These are phyloP conservation scores for Anseranas semipalmata DNA, from an alignment of 2,113 vertebrate species.

Conservation along the genomic window DNA sequence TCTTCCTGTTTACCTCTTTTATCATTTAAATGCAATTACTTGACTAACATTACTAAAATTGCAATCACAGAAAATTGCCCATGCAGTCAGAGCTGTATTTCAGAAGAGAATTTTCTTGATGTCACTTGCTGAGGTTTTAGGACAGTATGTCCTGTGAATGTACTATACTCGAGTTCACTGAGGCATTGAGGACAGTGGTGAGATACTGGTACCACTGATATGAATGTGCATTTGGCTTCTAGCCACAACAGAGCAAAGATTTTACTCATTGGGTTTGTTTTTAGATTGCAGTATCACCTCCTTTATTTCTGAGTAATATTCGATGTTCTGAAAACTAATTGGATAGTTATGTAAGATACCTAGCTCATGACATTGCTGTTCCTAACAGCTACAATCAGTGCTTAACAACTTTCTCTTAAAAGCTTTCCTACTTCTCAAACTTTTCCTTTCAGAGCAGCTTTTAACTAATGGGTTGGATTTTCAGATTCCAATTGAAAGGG, in stretches of 20 bases:
- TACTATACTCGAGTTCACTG: background rate
- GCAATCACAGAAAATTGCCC: background rate
- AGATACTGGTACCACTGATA: background rate
- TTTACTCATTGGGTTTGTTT: background rate
- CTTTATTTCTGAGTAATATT: constrained; percentile 1
- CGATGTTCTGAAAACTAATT: constrained; percentile 11
- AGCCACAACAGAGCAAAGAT: background rate
- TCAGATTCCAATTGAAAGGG: background rate
- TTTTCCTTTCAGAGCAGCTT: background rate
- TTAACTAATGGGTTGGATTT: background rate
- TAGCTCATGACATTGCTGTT: constrained; percentile 23
- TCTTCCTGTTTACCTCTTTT: background rate
- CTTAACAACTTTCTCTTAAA: background rate
- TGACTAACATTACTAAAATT: background rate
- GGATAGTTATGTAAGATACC: background rate
- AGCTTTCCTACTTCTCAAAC: background rate
- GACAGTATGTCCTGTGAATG: background rate
- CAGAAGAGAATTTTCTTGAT: background rate
- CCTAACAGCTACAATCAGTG: background rate
- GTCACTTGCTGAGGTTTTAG: background rate
- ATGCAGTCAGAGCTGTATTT: background rate
- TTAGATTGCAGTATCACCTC: constrained; percentile 3
- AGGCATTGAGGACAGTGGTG: background rate
- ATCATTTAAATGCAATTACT: background rate
- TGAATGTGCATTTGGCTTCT: background rate